A percentile compares a stretch with the other conserved stretches of the same genome.
These are phyloP conservation scores for Heliangelus exortis DNA, from an alignment of 2,797 vertebrate species.

Conservation along the genomic window DNA sequence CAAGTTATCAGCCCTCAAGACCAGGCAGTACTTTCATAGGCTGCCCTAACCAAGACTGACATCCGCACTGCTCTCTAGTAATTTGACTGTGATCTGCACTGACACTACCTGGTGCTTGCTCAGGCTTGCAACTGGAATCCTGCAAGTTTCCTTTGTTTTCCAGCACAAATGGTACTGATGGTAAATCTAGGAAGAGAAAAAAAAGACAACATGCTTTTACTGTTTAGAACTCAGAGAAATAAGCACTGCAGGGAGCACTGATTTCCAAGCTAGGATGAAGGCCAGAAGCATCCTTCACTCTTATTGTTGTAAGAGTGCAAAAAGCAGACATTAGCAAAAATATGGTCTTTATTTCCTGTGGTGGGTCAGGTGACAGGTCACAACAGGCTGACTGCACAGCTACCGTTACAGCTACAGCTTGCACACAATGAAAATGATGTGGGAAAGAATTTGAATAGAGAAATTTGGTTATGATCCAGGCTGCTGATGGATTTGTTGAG, in stretches of 20 bases:
- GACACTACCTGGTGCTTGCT: neutral
- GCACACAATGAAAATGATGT: constrained; percentile 7
- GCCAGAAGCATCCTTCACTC: neutral
- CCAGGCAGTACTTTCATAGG: neutral
- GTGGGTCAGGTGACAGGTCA: neutral
- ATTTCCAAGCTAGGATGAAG: neutral
- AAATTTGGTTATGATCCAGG: constrained; percentile 10
- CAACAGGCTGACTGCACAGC: neutral
- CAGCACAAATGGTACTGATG: neutral
- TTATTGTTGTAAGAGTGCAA: neutral
- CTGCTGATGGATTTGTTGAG: neutral
- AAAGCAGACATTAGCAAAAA: neutral
- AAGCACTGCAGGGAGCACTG: neutral
- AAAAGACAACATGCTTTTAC: neutral
- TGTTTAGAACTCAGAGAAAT: neutral
- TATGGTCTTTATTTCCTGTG: neutral
- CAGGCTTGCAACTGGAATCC: neutral
- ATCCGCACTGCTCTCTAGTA: neutral
- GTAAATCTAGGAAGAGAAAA: neutral
- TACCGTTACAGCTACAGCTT: neutral
- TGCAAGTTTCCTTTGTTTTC: neutral
- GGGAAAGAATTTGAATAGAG: constrained; percentile 22
- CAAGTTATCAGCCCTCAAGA: neutral
- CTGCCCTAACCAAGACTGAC: neutral
- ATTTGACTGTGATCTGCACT: neutral